These are phyloP conservation scores for Drosophila atroscutellata DNA, from an alignment of 2,888 invertebrate species.

Conservation along the genomic window DNA sequence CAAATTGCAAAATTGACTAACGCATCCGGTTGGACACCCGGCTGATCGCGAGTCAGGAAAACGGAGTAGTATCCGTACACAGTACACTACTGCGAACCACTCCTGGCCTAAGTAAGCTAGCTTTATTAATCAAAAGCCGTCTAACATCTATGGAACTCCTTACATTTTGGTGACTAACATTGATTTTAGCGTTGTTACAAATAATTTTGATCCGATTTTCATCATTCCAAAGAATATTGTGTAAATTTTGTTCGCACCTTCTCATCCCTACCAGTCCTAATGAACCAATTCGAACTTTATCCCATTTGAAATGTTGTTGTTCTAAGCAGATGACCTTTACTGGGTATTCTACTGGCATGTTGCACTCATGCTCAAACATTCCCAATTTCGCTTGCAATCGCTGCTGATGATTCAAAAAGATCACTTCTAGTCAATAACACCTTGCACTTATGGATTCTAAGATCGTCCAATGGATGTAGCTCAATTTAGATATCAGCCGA, in stretches of 20 bases:
- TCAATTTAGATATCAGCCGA: no score
- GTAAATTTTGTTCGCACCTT: neutral
- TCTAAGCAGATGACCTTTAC: neutral
- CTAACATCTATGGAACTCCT: neutral
- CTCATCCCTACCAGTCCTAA: neutral
- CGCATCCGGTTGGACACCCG: neutral
- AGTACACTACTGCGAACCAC: neutral
- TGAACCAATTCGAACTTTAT: neutral
- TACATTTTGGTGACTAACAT: neutral
- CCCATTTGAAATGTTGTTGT: neutral
- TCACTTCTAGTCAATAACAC: neutral
- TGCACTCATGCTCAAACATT: neutral
- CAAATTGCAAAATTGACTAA: neutral
- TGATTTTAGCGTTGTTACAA: neutral
- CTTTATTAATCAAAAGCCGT: no score
- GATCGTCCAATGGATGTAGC: neutral
- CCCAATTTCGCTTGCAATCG: neutral
- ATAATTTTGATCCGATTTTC: neutral
- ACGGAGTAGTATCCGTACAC: no score
- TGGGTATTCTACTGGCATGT: neutral
- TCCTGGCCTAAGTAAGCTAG: neutral
- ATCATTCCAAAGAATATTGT: neutral
- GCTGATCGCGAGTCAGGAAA: neutral
- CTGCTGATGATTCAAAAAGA: neutral
- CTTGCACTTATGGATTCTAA: neutral